A percentile compares a stretch with the other conserved stretches of the same genome.
phyloP scores from a whole-genome alignment of 2,113 vertebrate genomes.

The Alectura lathami region DNA sequence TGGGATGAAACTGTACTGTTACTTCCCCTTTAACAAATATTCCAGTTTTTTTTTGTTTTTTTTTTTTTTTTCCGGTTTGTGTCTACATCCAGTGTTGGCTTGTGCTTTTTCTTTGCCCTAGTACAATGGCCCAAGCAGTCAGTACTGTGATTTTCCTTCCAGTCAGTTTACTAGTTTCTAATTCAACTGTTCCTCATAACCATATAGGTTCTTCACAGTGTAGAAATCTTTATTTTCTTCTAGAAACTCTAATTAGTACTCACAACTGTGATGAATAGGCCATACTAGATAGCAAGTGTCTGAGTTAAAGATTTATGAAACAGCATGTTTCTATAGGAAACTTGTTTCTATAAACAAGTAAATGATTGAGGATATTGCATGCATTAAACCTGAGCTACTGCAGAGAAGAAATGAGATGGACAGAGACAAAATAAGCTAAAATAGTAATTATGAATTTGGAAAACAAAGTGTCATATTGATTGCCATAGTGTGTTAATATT shows the following conservation, averaged over 20 bases:
- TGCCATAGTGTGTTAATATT: not conserved
- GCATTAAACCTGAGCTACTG: not conserved
- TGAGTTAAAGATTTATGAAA: slow-evolving; percentile 41
- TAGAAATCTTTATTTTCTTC: slow-evolving; percentile 17
- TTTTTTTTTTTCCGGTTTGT: not conserved
- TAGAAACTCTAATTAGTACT: slow-evolving; percentile 20
- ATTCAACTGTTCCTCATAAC: not conserved
- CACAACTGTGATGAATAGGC: not conserved
- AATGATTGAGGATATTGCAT: not conserved
- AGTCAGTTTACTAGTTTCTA: not conserved
- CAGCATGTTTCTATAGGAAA: not conserved
- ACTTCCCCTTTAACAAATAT: not conserved
- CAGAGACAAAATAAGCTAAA: not conserved
- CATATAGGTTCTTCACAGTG: not conserved
- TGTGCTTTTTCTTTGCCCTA: not conserved
- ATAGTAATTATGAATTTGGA: not conserved
- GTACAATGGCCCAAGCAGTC: not conserved
- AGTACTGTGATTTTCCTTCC: not conserved
- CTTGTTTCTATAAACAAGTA: slow-evolving; percentile 34
- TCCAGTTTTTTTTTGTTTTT: not conserved
- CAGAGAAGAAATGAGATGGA: not conserved
- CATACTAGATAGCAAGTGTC: not conserved
- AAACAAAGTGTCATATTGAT: not conserved
- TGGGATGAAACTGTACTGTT: not conserved
- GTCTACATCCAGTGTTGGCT: not conserved